Conservation (phyloP, 2,113 vertebrate genomes). For the Ginglymostoma cirratum region DNA sequence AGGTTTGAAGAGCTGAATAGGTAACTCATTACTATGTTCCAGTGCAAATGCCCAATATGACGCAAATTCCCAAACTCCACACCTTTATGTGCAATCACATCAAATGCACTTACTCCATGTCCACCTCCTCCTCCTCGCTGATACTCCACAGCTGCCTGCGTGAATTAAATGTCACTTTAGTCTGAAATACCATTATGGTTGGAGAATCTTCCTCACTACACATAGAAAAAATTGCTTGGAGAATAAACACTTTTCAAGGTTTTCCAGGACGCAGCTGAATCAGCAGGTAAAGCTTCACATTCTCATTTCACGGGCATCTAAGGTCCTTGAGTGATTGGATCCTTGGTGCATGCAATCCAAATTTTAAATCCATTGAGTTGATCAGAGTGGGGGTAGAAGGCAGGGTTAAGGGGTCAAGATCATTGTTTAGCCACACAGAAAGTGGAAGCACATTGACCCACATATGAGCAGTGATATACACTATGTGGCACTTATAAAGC, state of each 20-base stretch:
- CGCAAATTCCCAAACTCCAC: neutral
- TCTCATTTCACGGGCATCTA: neutral
- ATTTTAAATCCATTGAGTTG: neutral
- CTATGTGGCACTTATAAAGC: neutral
- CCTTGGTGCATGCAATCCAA: neutral
- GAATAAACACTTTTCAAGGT: neutral
- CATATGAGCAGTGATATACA: neutral
- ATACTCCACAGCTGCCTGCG: slow-evolving; percentile 11
- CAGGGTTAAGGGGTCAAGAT: neutral
- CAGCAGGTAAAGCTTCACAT: neutral
- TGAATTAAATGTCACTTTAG: neutral
- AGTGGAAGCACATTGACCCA: neutral
- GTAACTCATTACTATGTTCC: neutral
- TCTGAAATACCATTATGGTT: neutral
- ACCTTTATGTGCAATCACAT: neutral
- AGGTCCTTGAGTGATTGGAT: neutral
- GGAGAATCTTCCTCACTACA: neutral
- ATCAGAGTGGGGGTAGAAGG: neutral
- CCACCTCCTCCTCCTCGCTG: neutral
- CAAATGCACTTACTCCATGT: slow-evolving; percentile 2
- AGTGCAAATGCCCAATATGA: neutral
- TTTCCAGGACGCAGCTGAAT: neutral
- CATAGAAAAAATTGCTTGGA: neutral
- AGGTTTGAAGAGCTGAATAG: neutral
- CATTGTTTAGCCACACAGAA: neutral